Evolutionary conservation across 2,797 vertebrate species (phyloP), one percentile per base, ranked within the genome.

Genomic region (Merluccius polli): DNA sequence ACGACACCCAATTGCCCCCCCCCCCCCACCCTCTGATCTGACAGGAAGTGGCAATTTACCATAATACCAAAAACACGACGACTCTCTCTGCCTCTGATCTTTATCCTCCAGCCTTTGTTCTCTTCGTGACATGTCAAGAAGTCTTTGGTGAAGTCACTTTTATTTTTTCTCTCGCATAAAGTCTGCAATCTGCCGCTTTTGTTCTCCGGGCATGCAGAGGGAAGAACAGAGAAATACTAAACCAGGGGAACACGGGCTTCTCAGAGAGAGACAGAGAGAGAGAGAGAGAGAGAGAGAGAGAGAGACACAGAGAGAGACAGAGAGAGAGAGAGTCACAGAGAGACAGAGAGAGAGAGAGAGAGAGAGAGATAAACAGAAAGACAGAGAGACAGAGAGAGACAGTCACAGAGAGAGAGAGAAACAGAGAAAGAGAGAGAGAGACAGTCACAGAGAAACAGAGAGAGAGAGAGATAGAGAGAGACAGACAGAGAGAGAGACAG

Each of bases 401-500:
- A 35, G 33, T 3, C 3, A 35, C 3, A 35, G 33, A 38, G 6
- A 38, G 36, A 38, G 36, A 38, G 36, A 38, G 41, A 38, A 9
- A 38, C 6, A 38, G 36, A 38, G 36, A 38, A 15, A 78, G 67
- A 32, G 21, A 36, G 4, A 33, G 68, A 15, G 48, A 67, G 29
- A 32, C 33, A 71, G 13, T 67, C 33, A 35, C 3, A 48, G 44
- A 48, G 44, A 75, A 31, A 18, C 12, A 72, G 59, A 59, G 13
- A 65, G 2, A 30, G 0, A 29, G n/a, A 38, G 24, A 71, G 18
- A 74, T 15, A 67, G 18, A 63, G n/a, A 72, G 16, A 3, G 27
- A 41, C 31, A 35, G 69, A 70, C 31, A 35, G 69, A 70, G 31
- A 31, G 67, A 69, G 30, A 69, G 30, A 69, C n/a, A n/a, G n/a